Percentiles rank a stretch among this genome's conserved stretches.
These are phyloP conservation scores for Habrosyne pyritoides DNA, from an alignment of 2,888 invertebrate species.

Conservation along the genomic window DNA sequence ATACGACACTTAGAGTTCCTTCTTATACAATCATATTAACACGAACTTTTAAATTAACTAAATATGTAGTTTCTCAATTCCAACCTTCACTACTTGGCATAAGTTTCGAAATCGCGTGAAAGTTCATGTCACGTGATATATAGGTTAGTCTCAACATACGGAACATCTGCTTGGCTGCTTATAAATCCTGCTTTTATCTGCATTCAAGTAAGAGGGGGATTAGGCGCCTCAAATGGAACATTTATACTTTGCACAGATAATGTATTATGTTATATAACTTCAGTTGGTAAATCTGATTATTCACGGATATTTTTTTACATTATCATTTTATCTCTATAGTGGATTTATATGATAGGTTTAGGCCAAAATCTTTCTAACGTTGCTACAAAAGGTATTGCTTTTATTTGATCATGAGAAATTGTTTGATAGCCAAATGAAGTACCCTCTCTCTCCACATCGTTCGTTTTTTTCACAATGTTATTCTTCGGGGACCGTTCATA, in stretches of 20 bases:
- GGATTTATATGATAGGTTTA: neutral
- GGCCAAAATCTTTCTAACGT: too few species aligned
- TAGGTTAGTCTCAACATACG: constrained; percentile 2
- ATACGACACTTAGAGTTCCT: neutral
- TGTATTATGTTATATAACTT: constrained; percentile 6
- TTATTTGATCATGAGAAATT: too few species aligned
- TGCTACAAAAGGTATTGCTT: too few species aligned
- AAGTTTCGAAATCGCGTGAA: neutral
- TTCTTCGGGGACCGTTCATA: too few species aligned
- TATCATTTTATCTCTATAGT: too few species aligned
- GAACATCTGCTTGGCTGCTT: constrained; percentile 32
- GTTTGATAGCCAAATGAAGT: too few species aligned
- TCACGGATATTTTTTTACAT: neutral
- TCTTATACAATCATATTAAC: neutral
- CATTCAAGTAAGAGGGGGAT: constrained; percentile 35
- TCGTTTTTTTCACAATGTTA: too few species aligned
- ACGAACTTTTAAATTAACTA: constrained; percentile 8
- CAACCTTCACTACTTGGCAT: neutral
- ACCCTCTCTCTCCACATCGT: too few species aligned
- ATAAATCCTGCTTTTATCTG: constrained; percentile 39
- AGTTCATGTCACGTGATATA: neutral
- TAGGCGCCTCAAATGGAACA: constrained; percentile 26
- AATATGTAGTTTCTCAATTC: neutral
- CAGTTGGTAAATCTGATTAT: constrained; percentile 7
- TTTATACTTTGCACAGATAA: constrained; percentile 8